Base-by-base conservation (phyloP, 2,113 vertebrate species). In the Thalassarche chlororhynchos region DNA sequence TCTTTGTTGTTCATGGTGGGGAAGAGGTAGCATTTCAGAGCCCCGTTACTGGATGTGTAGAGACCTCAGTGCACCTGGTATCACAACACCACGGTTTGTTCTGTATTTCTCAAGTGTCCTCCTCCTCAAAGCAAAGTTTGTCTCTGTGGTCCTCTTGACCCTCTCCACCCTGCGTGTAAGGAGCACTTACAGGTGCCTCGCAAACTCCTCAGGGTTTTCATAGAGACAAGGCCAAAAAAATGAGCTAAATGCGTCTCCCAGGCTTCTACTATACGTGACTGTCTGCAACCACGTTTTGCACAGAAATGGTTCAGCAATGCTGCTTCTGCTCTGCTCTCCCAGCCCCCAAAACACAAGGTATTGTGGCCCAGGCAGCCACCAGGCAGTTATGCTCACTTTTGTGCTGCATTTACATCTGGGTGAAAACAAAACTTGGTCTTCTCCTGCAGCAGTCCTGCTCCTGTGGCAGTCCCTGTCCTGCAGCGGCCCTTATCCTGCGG, bases 241-340 rank as follows among this genome's bases (percentile, higher is more conserved):
- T 2, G 10, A 82, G 29, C n/a, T 34, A 16, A 66, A 57, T 14
- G 31, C 47, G 21, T 19, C 57, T 46, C 62, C 57, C 68, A 70
- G 44, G 31, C 11, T 65, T 54, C 0, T 1, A 18, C 51, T 14
- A 4, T 8, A 32, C 1, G 7, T 38, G 46, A 23, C n/a, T 42
- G 26, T 3, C 54, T 70, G 61, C 55, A 36, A 5, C 4, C 38
- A 8, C 2, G 14, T 25, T 80, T 70, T 75, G 61, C 51, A 29
- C 26, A 31, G 51, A 8, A n/a, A 17, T 4, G 14, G 8, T 25
- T 52, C 66, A 75, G 34, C 55, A 14, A 21, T 13, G 34, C 47
- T 75, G 61, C 42, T 46, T 0, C 0, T 51, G 36, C 49, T 69
- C 42, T 29, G 49, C 68, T 28, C 55, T 58, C 57, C 16, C 64